Evolutionary conservation across 2,888 invertebrate genomes (phyloP).

Genomic region (Drosophila parthenogenetica): DNA sequence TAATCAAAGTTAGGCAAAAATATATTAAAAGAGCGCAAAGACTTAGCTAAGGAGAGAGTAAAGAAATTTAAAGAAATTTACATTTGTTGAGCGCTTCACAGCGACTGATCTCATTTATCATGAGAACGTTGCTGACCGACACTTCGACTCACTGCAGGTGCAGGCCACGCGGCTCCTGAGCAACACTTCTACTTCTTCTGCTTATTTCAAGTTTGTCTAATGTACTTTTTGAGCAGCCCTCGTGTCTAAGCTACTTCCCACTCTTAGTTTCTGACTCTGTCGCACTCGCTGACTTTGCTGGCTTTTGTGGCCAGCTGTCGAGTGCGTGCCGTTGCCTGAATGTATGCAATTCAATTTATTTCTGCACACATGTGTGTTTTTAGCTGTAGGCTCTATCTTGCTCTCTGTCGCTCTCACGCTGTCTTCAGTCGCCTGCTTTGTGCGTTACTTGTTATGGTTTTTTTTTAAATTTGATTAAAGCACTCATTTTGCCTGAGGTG

Average conservation of each 20-base stretch:
- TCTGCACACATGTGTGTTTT: slow-evolving; percentile 41
- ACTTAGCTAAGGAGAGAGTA: too few relatives aligned
- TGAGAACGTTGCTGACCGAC: not conserved
- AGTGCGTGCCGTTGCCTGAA: slow-evolving; percentile 42
- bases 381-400: slow-evolving; percentile 34
- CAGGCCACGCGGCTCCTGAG: too few relatives aligned
- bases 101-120: not conserved
- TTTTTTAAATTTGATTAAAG: slow-evolving; percentile 73
- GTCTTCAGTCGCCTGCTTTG: not conserved
- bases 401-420: slow-evolving; percentile 4
- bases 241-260: slow-evolving; percentile 11
- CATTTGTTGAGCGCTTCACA: not conserved
- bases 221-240: slow-evolving; percentile 13
- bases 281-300: slow-evolving; percentile 36
- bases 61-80: too few relatives aligned
- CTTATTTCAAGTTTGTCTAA: too few relatives aligned
- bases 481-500: slow-evolving; percentile 68
- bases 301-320: slow-evolving; percentile 75
- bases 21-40: too few relatives aligned
- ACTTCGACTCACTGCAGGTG: not conserved
- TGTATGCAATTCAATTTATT: slow-evolving; percentile 79
- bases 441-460: not conserved
- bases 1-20: too few relatives aligned
- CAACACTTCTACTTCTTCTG: not conserved
- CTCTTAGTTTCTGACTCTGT: not conserved